Evolutionary conservation across 1,140 invertebrate species (phyloP).

Genomic region (Teleopsis dalmanni): DNA sequence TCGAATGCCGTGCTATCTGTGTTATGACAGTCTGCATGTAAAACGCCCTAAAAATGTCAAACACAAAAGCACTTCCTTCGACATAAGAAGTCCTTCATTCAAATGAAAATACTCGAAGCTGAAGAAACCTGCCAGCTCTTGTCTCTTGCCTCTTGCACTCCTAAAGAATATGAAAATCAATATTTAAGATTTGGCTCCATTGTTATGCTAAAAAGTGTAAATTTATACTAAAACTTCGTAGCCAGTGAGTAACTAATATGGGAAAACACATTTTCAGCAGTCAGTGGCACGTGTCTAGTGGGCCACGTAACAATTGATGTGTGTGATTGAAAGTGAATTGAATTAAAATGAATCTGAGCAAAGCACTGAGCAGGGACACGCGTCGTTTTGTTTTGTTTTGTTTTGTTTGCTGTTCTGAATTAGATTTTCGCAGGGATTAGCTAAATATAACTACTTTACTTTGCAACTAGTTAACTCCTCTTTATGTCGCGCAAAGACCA

Average conservation of each 20-base stretch:
- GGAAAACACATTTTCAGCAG: not conserved
- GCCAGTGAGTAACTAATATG: constrained; percentile 5
- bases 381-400: constrained; percentile 5
- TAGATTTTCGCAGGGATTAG: constrained; percentile 3
- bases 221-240: constrained; percentile 2
- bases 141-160: too few species aligned
- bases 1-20: too few species aligned
- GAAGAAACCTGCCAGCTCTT: too few species aligned
- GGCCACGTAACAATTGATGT: constrained; percentile 6
- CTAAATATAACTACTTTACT: constrained; percentile 7
- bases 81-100: too few species aligned
- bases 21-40: too few species aligned
- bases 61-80: too few species aligned
- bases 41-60: too few species aligned
- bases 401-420: not conserved
- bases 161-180: constrained; percentile 5
- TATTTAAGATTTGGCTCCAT: constrained; percentile 3
- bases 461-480: constrained; percentile 2
- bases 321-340: constrained; percentile 10
- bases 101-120: too few species aligned
- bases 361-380: not conserved
- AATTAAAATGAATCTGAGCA: not conserved
- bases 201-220: constrained; percentile 8
- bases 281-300: not conserved
- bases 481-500: not conserved